Base-by-base conservation (phyloP, 2,113 vertebrate species). In the Hippocampus zosterae region DNA sequence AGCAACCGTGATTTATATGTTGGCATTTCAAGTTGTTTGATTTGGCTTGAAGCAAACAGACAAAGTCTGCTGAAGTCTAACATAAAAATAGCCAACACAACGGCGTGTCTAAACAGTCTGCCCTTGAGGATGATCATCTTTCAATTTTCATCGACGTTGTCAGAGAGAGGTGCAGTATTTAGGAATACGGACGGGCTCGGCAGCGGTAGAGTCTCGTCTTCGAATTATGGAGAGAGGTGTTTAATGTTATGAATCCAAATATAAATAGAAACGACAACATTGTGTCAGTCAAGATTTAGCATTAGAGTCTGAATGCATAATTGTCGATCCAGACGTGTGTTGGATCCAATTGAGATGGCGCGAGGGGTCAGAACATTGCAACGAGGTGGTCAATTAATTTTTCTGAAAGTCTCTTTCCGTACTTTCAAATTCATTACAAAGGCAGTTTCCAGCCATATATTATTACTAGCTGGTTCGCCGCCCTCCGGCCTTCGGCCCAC, bases 1-100 rank as follows among this genome's bases (percentile, higher is more conserved):
- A 67, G 50, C n/a, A 68, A 5, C 67, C 40, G 74, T 65, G 60
- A 69, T 74, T 67, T 46, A 73, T 60, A 75, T 69, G 23, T 71
- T 57, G 13, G 25, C 42, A 59, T 48, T 4, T 8, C 74, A 57
- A 29, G 18, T 19, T 18, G 37, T 74, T 64, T 64, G 11, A 67
- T 21, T 61, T 50, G 16, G 29, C 41, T 62, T 75, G 12, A 57
- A 27, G n/a, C 25, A 37, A 60, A 60, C 27, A 7, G 12, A 18
- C 33, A 0, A 33, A 33, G 57, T 60, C 27, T 33, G 7, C 13
- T 3, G n/a, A 15, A 57, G 23, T n/a, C 52, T 55, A 10, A 23
- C 53, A 55, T 55, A 16, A 27, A 25, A 13, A 57, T 25, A 37
- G 13, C 16, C 18, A 62, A 40, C 5, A 21, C 59, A 16, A 11